Percentiles rank a stretch among this genome's conserved stretches.
phyloP scores from a whole-genome alignment of 2,797 vertebrate genomes.

The Sebastes steindachneri region DNA sequence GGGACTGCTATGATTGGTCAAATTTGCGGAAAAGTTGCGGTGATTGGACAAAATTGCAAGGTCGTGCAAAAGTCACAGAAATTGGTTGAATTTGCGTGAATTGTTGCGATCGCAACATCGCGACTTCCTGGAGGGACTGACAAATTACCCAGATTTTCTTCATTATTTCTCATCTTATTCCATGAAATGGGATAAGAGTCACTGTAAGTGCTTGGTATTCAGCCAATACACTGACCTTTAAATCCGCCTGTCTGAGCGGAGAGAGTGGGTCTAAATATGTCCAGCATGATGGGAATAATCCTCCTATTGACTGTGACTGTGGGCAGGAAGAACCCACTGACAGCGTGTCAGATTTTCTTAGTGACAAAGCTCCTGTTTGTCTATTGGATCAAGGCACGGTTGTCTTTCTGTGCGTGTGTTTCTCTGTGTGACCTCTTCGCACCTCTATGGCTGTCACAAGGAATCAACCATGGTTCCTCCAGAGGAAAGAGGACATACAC shows the following conservation, averaged over 20 bases:
- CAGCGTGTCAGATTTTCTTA: conserved; percentile 39
- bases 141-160: neutral
- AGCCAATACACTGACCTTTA: conserved; percentile 46
- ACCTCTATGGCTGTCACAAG: conserved; percentile 23
- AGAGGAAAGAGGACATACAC: conserved; percentile 18
- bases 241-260: neutral
- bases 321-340: conserved; percentile 49
- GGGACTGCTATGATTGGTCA: too few relatives aligned
- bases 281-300: conserved; percentile 52
- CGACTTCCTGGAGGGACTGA: too few relatives aligned
- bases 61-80: too few relatives aligned
- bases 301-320: conserved; percentile 48
- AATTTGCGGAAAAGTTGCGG: too few relatives aligned
- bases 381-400: conserved; percentile 25
- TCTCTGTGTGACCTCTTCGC: conserved; percentile 4
- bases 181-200: conserved; percentile 6
- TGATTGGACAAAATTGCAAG: too few relatives aligned
- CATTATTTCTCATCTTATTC: neutral
- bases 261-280: conserved; percentile 60
- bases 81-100: too few relatives aligned
- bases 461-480: conserved; percentile 20
- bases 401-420: conserved; percentile 33
- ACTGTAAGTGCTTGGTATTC: conserved; percentile 4
- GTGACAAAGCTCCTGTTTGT: conserved; percentile 68
- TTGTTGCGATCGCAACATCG: too few relatives aligned